phyloP scores from a whole-genome alignment of 2,888 invertebrate genomes.

The Ormyrus rosae region DNA sequence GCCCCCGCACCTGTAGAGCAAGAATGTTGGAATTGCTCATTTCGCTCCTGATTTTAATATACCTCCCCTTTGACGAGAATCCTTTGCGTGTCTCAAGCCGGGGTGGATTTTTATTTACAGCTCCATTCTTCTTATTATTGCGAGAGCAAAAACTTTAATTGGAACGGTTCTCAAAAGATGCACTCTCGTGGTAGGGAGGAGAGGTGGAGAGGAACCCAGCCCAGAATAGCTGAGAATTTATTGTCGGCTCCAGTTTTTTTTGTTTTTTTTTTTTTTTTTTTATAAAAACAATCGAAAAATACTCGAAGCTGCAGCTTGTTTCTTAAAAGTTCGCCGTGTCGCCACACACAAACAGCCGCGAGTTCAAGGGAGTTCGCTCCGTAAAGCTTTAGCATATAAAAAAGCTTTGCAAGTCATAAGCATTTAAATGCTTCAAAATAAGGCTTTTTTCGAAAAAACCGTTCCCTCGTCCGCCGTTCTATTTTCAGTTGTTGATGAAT shows the following conservation, averaged over 20 bases:
- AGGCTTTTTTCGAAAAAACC: constrained; percentile 13
- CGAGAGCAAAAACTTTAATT: neutral
- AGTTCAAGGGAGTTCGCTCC: neutral
- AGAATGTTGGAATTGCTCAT: constrained; percentile 42
- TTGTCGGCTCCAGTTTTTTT: too few relatives aligned
- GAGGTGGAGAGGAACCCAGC: too few relatives aligned
- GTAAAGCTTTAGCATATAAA: neutral
- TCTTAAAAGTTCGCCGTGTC: neutral
- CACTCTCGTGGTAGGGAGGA: too few relatives aligned
- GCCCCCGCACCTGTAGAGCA: constrained; percentile 1
- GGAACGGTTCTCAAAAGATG: neutral
- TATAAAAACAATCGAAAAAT: too few relatives aligned
- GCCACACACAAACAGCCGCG: neutral
- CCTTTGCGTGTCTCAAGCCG: neutral
- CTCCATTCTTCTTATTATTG: neutral
- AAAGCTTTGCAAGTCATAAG: neutral
- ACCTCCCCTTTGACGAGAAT: neutral
- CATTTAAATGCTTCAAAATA: neutral
- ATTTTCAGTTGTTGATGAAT: constrained; percentile 27
- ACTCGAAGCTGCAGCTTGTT: neutral
- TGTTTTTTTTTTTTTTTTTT: too few relatives aligned
- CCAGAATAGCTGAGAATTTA: too few relatives aligned
- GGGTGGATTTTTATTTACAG: neutral
- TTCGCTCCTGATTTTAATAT: constrained; percentile 42
- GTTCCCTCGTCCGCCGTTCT: neutral